phyloP scores from a whole-genome alignment of 2,888 invertebrate species.

The Dolichopus griseipennis region DNA sequence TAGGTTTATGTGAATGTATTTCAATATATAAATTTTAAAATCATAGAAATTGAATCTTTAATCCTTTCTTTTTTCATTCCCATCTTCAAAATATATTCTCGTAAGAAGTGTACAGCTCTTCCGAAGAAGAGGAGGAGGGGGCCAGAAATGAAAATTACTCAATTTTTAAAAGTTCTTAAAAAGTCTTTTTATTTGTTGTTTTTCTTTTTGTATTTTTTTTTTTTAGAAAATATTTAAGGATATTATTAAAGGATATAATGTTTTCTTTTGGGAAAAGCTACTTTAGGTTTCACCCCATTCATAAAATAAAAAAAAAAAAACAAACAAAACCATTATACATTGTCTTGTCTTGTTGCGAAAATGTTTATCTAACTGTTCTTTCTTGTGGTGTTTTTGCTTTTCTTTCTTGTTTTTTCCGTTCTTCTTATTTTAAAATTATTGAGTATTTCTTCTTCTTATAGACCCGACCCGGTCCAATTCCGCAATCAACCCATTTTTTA shows the following conservation, averaged over 20 bases:
- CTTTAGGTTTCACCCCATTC: background rate
- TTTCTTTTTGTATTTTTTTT: background rate
- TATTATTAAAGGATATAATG: slow-evolving; percentile 1
- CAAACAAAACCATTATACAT: too few relatives aligned
- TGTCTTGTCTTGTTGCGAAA: background rate
- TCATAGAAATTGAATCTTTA: background rate
- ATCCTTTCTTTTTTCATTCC: background rate
- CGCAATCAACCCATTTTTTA: too few relatives aligned
- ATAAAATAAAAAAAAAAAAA: too few relatives aligned
- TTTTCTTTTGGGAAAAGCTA: slow-evolving; percentile 3
- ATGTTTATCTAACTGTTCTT: background rate
- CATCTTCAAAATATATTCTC: background rate
- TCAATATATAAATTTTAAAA: background rate
- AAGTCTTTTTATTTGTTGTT: background rate
- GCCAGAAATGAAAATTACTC: background rate
- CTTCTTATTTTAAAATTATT: too few relatives aligned
- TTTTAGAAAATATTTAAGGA: background rate
- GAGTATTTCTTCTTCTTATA: too few relatives aligned
- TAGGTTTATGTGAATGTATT: too few relatives aligned
- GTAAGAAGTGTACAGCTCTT: background rate
- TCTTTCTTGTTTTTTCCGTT: too few relatives aligned
- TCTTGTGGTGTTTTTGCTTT: background rate
- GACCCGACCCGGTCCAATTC: too few relatives aligned
- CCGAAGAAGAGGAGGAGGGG: background rate
- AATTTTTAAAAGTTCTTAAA: background rate